phyloP scores from a whole-genome alignment of 2,888 invertebrate genomes.

The Sturmia bella region DNA sequence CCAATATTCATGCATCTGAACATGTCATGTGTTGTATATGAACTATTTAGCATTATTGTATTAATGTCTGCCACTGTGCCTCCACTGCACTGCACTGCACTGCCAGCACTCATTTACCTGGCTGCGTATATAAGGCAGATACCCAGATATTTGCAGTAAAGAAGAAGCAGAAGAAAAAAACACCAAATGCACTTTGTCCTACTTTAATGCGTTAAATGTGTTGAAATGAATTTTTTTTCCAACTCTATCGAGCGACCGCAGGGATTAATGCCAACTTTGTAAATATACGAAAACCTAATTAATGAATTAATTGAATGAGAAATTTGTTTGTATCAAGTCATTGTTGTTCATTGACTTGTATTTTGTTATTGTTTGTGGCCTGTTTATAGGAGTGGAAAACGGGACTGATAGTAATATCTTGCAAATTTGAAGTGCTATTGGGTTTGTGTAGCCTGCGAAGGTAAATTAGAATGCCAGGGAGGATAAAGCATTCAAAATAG shows the following conservation, averaged over 20 bases:
- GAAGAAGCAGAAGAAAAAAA: neutral
- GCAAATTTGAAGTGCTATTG: no score
- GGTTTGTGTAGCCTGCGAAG: no score
- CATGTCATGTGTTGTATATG: conserved; percentile 43
- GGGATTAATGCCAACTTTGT: conserved; percentile 49
- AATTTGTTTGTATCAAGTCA: conserved; percentile 31
- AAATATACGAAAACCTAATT: conserved; percentile 53
- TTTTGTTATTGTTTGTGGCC: conserved; percentile 21
- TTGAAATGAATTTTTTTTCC: neutral
- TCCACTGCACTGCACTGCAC: neutral
- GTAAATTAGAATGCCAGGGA: no score
- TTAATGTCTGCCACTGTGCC: conserved; percentile 9
- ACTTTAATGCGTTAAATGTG: conserved; percentile 16
- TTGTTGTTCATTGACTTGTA: conserved; percentile 20
- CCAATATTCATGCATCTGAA: conserved; percentile 1
- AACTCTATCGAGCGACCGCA: conserved; percentile 31
- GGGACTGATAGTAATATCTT: conserved; percentile 20
- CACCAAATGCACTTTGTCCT: conserved; percentile 1
- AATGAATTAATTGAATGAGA: conserved; percentile 59
- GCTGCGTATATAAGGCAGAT: neutral
- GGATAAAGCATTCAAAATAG: no score
- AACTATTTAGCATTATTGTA: conserved; percentile 57
- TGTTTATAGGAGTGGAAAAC: conserved; percentile 8
- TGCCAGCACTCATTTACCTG: neutral
- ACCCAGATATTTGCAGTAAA: conserved; percentile 16